These are phyloP conservation scores for Dicentrarchus labrax DNA, from an alignment of 2,113 vertebrate species.

Conservation along the genomic window DNA sequence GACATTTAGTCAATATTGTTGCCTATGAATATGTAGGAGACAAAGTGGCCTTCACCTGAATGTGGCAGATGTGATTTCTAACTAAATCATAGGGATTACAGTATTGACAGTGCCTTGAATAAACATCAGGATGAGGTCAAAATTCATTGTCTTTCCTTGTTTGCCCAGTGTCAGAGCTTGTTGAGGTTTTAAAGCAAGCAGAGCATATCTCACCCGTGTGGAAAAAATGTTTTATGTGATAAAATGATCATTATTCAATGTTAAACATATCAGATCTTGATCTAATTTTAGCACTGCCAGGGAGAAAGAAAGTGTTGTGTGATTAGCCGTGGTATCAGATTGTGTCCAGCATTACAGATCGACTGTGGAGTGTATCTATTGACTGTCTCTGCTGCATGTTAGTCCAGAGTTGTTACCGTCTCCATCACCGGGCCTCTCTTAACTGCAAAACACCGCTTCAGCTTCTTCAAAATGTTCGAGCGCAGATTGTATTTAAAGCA, in stretches of 20 bases:
- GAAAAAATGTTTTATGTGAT: conserved; percentile 36
- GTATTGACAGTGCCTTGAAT: conserved; percentile 79
- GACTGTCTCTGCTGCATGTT: conserved; percentile 27
- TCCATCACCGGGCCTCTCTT: not conserved
- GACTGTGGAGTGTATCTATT: conserved; percentile 42
- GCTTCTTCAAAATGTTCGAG: not conserved
- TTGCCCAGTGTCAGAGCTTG: conserved; percentile 31
- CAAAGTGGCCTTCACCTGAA: conserved; percentile 74
- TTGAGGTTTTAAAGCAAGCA: conserved; percentile 24
- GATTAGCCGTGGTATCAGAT: conserved; percentile 58
- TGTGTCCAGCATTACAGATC: conserved; percentile 35
- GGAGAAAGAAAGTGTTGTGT: conserved; percentile 15
- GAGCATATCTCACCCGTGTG: not conserved
- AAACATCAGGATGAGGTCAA: conserved; percentile 77
- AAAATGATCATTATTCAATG: conserved; percentile 61
- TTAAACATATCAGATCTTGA: conserved; percentile 39
- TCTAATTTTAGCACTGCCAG: conserved; percentile 21
- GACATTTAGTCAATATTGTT: conserved; percentile 79
- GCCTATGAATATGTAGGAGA: conserved; percentile 80
- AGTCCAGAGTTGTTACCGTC: conserved; percentile 18
- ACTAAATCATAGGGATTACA: conserved; percentile 81
- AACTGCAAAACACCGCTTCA: not conserved
- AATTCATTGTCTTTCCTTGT: conserved; percentile 62
- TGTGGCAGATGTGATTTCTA: conserved; percentile 77
- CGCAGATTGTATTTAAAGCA: not conserved